These are phyloP conservation scores for Chrysogorgia sp. DNA, from an alignment of 92 coral and sea anemone species.

Conservation along the genomic window DNA sequence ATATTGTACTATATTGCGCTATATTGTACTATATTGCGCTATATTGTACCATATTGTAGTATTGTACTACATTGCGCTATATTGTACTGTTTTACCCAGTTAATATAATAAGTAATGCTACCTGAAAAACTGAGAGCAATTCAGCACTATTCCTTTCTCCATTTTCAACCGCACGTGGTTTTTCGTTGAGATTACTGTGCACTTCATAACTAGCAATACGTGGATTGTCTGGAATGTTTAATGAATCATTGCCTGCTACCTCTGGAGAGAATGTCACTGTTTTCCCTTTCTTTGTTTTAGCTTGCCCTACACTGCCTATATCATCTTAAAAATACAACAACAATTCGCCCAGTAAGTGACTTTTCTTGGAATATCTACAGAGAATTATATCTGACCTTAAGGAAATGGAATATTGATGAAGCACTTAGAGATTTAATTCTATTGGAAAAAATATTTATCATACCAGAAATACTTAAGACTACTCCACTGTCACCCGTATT, in stretches of 20 bases:
- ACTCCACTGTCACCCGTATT: constrained; percentile 22
- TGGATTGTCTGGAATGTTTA: not conserved
- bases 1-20: too few species aligned
- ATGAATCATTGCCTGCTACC: not conserved
- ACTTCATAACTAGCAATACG: not conserved
- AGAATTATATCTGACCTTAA: not conserved
- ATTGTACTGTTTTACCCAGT: too few species aligned
- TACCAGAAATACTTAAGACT: not conserved
- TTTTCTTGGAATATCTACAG: too few species aligned
- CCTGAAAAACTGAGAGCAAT: too few species aligned
- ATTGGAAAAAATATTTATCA: not conserved
- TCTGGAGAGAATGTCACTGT: constrained; percentile 29
- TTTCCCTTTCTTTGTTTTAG: constrained; percentile 12
- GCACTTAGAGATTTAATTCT: not conserved
- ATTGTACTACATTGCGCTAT: too few species aligned
- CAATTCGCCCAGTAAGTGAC: not conserved
- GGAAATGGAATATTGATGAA: not conserved
- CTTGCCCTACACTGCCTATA: not conserved
- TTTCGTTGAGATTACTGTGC: not conserved
- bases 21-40: too few species aligned
- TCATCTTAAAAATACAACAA: constrained; percentile 2
- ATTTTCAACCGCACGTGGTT: not conserved
- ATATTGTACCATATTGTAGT: too few species aligned
- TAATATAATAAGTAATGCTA: too few species aligned
- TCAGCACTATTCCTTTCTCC: too few species aligned